Evolutionary conservation across 2,888 invertebrate genomes (phyloP).

Genomic region (Rhorus exstirpatorius): DNA sequence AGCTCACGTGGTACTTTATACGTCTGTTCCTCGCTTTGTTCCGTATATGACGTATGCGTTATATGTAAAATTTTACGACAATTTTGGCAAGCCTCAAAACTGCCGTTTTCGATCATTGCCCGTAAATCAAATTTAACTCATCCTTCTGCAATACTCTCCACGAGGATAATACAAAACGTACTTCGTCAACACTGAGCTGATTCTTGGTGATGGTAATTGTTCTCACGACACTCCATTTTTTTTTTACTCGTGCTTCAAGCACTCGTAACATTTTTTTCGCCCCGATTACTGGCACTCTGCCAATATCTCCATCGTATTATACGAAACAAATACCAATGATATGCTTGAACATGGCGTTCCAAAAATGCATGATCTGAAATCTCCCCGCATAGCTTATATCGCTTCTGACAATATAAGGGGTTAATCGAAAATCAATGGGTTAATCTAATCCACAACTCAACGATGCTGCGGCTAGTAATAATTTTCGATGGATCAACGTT

Average conservation of each 20-base stretch:
- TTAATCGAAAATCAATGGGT: too few species aligned
- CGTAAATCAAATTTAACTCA: constrained; percentile 7
- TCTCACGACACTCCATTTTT: neutral
- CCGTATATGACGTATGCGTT: neutral
- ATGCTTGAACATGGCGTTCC: neutral
- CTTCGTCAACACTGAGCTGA: neutral
- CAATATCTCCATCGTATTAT: neutral
- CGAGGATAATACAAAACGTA: neutral
- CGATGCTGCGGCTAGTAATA: too few species aligned
- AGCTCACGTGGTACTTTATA: constrained; percentile 19
- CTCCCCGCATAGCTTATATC: neutral
- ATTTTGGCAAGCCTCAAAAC: constrained; percentile 48
- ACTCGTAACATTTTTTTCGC: neutral
- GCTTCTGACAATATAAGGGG: too few species aligned
- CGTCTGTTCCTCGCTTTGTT: constrained; percentile 20
- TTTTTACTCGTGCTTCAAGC: neutral
- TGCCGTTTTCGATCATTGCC: constrained; percentile 11
- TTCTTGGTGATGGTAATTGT: neutral
- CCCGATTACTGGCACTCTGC: neutral
- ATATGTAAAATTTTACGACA: neutral
- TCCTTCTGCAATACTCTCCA: neutral
- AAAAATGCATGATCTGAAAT: neutral
- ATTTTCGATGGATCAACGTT: too few species aligned
- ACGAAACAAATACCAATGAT: neutral
- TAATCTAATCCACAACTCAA: too few species aligned